Evolutionary conservation across 2,888 invertebrate genomes (phyloP).

Genomic region (Aphidius colemani): DNA sequence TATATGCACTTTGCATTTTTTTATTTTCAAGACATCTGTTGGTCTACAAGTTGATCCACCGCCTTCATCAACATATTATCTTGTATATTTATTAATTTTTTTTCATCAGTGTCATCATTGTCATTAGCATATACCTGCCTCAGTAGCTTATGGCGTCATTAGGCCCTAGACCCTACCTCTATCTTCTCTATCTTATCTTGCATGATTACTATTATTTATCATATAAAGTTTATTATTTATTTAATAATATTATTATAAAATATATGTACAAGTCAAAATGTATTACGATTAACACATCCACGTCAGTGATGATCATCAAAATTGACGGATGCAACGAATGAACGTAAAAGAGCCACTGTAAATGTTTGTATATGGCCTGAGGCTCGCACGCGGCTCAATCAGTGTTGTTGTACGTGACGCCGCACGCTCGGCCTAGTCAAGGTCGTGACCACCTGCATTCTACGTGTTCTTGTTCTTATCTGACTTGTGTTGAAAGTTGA

Average conservation of each 20-base stretch:
- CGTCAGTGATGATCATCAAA: slow-evolving; percentile 22
- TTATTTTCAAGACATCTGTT: no score
- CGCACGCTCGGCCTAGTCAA: slow-evolving; percentile 57
- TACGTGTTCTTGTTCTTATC: slow-evolving; percentile 56
- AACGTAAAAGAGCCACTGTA: slow-evolving; percentile 13
- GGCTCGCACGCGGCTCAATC: slow-evolving; percentile 50
- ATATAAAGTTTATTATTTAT: no score
- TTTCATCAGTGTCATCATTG: no score
- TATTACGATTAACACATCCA: slow-evolving; percentile 1
- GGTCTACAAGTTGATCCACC: no score
- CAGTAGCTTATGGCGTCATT: no score
- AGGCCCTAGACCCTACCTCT: no score
- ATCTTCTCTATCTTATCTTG: no score
- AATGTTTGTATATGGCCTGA: slow-evolving; percentile 8
- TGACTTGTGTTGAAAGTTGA: slow-evolving; percentile 22
- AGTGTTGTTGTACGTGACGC: slow-evolving; percentile 48
- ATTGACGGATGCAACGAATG: slow-evolving; percentile 46
- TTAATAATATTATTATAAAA: not conserved
- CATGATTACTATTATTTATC: no score
- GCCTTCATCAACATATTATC: no score
- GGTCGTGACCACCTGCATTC: slow-evolving; percentile 55
- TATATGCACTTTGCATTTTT: not conserved
- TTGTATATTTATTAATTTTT: no score
- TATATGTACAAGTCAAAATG: not conserved
- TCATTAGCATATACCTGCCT: no score